Conservation (phyloP, 2,113 vertebrate genomes). For the Nibea albiflora region DNA sequence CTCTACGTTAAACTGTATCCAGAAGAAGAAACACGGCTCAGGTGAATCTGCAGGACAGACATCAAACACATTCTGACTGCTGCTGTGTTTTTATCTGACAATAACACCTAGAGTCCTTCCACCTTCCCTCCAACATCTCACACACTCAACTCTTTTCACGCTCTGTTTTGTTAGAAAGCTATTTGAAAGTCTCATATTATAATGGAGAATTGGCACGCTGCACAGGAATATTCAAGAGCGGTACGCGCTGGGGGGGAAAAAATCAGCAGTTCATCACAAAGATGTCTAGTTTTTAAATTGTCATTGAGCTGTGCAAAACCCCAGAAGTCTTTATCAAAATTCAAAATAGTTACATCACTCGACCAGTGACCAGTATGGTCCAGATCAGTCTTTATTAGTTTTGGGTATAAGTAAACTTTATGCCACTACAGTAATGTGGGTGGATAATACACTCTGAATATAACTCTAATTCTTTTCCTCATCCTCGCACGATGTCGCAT, state of each 20-base stretch:
- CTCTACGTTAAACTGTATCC: conserved; percentile 7
- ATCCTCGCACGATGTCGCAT: background rate
- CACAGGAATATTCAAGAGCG: background rate
- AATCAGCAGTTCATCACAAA: background rate
- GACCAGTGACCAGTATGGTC: background rate
- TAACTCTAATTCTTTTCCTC: background rate
- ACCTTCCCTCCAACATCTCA: background rate
- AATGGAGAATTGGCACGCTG: background rate
- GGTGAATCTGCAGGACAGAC: background rate
- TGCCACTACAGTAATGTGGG: background rate
- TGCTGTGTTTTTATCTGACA: conserved; percentile 1
- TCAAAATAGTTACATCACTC: background rate
- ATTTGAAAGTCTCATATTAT: background rate
- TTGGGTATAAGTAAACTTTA: background rate
- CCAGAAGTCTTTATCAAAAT: background rate
- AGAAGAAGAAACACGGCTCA: background rate
- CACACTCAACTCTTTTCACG: background rate
- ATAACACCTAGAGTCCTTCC: background rate
- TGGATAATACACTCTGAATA: background rate
- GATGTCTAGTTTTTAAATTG: background rate
- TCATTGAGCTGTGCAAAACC: background rate
- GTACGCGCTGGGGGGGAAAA: background rate
- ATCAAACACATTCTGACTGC: background rate
- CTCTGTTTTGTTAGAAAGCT: background rate
- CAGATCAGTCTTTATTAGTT: background rate